These are phyloP conservation scores for Piscicola geometra DNA, from an alignment of 2,888 invertebrate species.

Conservation along the genomic window DNA sequence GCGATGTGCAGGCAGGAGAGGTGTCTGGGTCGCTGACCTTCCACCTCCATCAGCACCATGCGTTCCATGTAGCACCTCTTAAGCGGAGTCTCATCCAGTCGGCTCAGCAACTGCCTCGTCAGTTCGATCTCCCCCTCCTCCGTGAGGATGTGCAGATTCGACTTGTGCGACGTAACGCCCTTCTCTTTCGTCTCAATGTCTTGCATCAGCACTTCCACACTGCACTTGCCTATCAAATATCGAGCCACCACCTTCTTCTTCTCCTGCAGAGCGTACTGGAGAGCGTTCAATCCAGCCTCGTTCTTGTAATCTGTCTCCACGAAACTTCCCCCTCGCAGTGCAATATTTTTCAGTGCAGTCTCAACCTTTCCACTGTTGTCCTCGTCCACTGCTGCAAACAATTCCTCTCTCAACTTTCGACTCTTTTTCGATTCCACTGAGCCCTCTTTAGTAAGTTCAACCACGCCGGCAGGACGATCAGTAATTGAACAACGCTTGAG, in stretches of 20 bases:
- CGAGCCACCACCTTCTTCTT: conserved; percentile 12
- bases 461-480: background rate
- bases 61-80: conserved; percentile 24
- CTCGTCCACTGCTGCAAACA: conserved; percentile 35
- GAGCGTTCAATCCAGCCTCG: conserved; percentile 21
- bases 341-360: background rate
- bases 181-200: conserved; percentile 37
- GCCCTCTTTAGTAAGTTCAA: background rate
- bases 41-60: conserved; percentile 45
- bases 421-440: background rate
- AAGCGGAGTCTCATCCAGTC: conserved; percentile 11
- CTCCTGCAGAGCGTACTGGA: conserved; percentile 38
- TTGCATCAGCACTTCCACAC: conserved; percentile 31
- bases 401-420: conserved; percentile 18
- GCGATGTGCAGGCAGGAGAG: conserved; percentile 44
- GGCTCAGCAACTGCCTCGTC: conserved; percentile 30
- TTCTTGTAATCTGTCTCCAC: conserved; percentile 28
- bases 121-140: conserved; percentile 46
- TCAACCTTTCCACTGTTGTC: conserved; percentile 25
- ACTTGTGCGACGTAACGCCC: conserved; percentile 45
- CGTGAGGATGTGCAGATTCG: conserved; percentile 49
- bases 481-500: background rate
- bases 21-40: conserved; percentile 49
- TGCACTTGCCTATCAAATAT: conserved; percentile 27
- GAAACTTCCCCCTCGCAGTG: background rate